Evolutionary conservation across 2,888 invertebrate genomes (phyloP), one percentile per base, ranked within the genome.

Genomic region (Callyntrura guangdongensis): DNA sequence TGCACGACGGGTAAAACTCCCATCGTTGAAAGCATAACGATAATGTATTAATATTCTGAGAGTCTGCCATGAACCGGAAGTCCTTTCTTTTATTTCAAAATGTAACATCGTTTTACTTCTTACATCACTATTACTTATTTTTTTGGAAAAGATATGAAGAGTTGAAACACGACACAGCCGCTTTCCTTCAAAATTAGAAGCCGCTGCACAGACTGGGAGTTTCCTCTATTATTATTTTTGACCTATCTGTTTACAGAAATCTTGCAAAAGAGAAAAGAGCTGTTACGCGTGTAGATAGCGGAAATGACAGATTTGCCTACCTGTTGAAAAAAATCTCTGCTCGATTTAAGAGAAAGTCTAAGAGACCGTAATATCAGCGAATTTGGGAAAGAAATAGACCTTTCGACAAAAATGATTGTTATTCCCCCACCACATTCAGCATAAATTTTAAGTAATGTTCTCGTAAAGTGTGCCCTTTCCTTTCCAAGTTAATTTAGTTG

Each of bases 311-410:
- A n/a, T n/a, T n/a, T n/a, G n/a, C n/a, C 64, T 64, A 69, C 67
- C 67, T 69, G 67, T 69, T 69, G 67, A 69, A 14, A 64, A 36
- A 69, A 36, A 69, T 69, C 36, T 69, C n/a, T 14, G 67, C n/a
- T 25, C 1, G 64, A 6, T 2, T 64, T n/a, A n/a, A n/a, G 9
- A 25, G 2, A 61, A 64, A 22, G 9, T 64, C 4, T 22, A 64
- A 64, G 25, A 25, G n/a, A 59, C n/a, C 59, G 20, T 20, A 20
- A 59, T 17, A 59, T n/a, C n/a, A 59, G 20, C 20, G 22, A 25
- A 5, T 67, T 67, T 27, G 27, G 11, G 14, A 36, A 72, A n/a
- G 69, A 17, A 72, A 72, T 72, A 45, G 14, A 45, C 69, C 45
- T 72, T 45, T 6, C n/a, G 20, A 45, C 17, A 72, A 53, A n/a